phyloP scores from a whole-genome alignment of 1,140 invertebrate species.

The Listronotus bonariensis region DNA sequence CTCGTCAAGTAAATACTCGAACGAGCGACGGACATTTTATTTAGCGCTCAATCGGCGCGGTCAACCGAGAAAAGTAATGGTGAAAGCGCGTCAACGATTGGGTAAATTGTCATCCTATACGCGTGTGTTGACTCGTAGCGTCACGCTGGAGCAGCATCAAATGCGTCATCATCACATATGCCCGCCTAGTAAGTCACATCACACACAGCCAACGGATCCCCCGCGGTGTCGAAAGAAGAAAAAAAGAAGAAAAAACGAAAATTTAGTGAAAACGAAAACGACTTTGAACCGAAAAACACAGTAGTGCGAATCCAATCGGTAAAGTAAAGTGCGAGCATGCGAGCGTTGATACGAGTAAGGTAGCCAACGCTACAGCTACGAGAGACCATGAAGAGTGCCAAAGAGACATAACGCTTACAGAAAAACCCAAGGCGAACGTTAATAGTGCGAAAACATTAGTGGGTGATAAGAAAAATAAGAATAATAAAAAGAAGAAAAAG shows the following conservation, averaged over 20 bases:
- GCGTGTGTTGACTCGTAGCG: slow-evolving; percentile 68
- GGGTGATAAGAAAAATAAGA: slow-evolving; percentile 44
- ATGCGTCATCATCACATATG: slow-evolving; percentile 48
- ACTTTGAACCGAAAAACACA: slow-evolving; percentile 45
- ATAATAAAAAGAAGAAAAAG: slow-evolving; percentile 48
- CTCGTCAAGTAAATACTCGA: slow-evolving; percentile 75
- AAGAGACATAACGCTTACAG: slow-evolving; percentile 50
- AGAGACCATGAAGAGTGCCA: slow-evolving; percentile 54
- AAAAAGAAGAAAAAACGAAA: slow-evolving; percentile 54
- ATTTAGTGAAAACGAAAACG: slow-evolving; percentile 42
- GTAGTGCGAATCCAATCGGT: slow-evolving; percentile 39
- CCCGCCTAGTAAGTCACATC: slow-evolving; percentile 23
- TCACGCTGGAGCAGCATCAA: slow-evolving; percentile 59
- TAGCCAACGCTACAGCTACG: slow-evolving; percentile 2
- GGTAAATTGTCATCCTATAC: slow-evolving; percentile 75
- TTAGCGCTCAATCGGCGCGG: slow-evolving; percentile 76
- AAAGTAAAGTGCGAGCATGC: slow-evolving; percentile 48
- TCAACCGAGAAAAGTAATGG: slow-evolving; percentile 69
- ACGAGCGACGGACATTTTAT: slow-evolving; percentile 70
- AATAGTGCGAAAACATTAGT: slow-evolving; percentile 44
- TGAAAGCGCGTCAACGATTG: slow-evolving; percentile 67
- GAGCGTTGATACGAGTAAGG: slow-evolving; percentile 12
- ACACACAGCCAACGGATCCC: slow-evolving; percentile 28
- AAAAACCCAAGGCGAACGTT: slow-evolving; percentile 42
- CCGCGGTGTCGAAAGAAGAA: slow-evolving; percentile 49